phyloP scores from a whole-genome alignment of 2,888 invertebrate genomes.

The Ichneumoninae sp. region DNA sequence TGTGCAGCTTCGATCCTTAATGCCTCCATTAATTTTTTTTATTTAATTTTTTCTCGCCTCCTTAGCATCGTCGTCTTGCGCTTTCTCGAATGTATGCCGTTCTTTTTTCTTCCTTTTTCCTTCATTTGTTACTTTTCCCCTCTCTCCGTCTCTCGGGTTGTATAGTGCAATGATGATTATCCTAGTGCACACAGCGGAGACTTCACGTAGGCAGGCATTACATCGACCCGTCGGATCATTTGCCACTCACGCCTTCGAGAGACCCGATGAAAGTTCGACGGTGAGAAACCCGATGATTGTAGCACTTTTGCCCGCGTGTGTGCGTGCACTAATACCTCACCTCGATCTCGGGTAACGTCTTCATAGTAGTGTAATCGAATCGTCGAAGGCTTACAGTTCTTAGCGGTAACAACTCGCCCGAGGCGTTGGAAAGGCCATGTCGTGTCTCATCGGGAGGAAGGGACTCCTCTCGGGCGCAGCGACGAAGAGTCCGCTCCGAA shows the following conservation, averaged over 20 bases:
- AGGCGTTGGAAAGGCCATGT: slow-evolving; percentile 61
- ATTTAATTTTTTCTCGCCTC: slow-evolving; percentile 4
- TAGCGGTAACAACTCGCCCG: slow-evolving; percentile 54
- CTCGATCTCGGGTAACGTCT: slow-evolving; percentile 62
- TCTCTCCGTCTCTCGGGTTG: slow-evolving; percentile 13
- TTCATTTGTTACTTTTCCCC: slow-evolving; percentile 1
- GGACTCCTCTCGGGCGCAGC: neutral
- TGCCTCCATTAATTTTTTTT: slow-evolving; percentile 23
- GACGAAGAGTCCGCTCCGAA: neutral
- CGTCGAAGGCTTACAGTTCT: slow-evolving; percentile 56
- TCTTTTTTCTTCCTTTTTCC: slow-evolving; percentile 10
- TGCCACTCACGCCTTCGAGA: slow-evolving; percentile 61
- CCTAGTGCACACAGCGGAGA: slow-evolving; percentile 12
- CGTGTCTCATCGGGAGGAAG: slow-evolving; percentile 55
- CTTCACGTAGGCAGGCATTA: slow-evolving; percentile 44
- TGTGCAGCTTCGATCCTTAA: slow-evolving; percentile 36
- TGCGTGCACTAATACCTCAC: slow-evolving; percentile 39
- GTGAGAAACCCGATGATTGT: slow-evolving; percentile 65
- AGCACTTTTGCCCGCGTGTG: slow-evolving; percentile 46
- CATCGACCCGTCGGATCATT: slow-evolving; percentile 61
- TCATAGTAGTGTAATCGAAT: slow-evolving; percentile 64
- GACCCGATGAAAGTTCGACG: slow-evolving; percentile 63
- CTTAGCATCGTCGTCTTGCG: slow-evolving; percentile 23
- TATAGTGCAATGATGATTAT: slow-evolving; percentile 50
- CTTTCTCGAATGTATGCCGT: slow-evolving; percentile 41